Base-by-base conservation (phyloP, 1,140 invertebrate genomes). In the Apis cerana region DNA sequence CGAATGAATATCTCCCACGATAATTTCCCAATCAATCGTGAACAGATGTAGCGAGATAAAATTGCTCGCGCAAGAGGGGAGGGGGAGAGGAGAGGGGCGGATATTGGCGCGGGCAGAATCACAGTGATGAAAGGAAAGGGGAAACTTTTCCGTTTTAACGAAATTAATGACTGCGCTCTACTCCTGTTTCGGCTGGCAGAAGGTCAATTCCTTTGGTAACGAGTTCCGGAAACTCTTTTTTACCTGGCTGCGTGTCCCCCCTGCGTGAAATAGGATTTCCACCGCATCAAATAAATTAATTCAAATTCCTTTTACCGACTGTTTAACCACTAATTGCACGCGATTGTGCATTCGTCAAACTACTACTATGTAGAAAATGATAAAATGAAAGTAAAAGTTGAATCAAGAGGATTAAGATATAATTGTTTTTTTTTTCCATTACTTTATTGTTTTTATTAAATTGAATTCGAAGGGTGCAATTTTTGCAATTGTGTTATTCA, bases 71-170 rank as follows among this genome's bases (percentile, higher is more conserved):
- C 4, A 1, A 11, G 1, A 7, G 43, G 12, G 15, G n/a, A 64
- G 62, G 43, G n/a, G 13, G 48, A 7, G 0, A 3, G 33, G 8
- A 10, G n/a, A 52, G 62, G n/a, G 43, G 4, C 17, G 48, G 15
- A 33, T 61, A 33, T 59, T 52, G 50, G 15, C 48, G 23, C 33
- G 21, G 21, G 54, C 8, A 52, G 52, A 88, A 87, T 80, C 71
- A 78, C 70, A 84, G 72, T 76, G 59, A 85, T 74, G 59, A 67
- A 79, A 74, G 50, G 15, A 19, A 65, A 58, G 48, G 9, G 12
- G 9, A 79, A 75, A 79, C 27, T 86, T 65, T 83, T 86, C 71
- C 27, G 62, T 70, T 83, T 70, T 64, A 64, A 83, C 82, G 21
- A 79, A 82, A 86, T 69, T 19, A 70, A 82, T 82, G 72, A 33